Conservation (phyloP, 2,113 vertebrate species). For the Petromus typicus region DNA sequence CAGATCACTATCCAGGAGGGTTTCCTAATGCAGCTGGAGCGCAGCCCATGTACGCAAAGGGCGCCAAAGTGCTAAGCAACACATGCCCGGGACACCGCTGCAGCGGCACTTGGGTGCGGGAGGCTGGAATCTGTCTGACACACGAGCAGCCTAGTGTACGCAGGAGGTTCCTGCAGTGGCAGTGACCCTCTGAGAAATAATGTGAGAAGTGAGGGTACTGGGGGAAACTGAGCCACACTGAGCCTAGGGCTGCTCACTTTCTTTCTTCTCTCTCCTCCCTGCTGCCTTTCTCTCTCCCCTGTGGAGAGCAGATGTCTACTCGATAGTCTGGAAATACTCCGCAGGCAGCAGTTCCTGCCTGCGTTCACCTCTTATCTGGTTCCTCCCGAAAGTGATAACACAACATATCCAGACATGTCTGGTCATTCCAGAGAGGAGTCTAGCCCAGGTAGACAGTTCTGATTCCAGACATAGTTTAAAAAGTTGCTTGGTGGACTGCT, state of each 20-base stretch:
- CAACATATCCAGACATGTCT: constrained; percentile 51
- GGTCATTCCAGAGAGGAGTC: constrained; percentile 39
- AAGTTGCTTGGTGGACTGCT: constrained; percentile 63
- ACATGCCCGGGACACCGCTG: constrained; percentile 51
- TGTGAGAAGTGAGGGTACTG: neutral
- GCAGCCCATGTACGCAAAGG: constrained; percentile 76
- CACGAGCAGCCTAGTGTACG: constrained; percentile 52
- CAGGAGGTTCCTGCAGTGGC: fast-evolving
- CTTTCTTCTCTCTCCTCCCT: neutral
- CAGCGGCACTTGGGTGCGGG: constrained; percentile 66
- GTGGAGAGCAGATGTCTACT: neutral
- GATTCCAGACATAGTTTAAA: constrained; percentile 58
- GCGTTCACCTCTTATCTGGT: constrained; percentile 56
- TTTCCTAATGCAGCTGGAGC: constrained; percentile 83
- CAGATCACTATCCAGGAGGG: constrained; percentile 82
- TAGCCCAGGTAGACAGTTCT: constrained; percentile 40
- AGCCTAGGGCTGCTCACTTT: constrained; percentile 13
- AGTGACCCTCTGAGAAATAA: constrained; percentile 12
- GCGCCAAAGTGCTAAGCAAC: constrained; percentile 76
- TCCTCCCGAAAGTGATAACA: constrained; percentile 13
- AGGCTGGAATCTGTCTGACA: constrained; percentile 76
- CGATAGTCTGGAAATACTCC: constrained; percentile 36
- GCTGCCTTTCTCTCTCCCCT: neutral
- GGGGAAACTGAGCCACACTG: neutral
- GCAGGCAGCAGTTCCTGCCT: constrained; percentile 43